A percentile compares a stretch with the other conserved stretches of the same genome.
phyloP scores from a whole-genome alignment of 1,140 invertebrate genomes.

The Dinothrombium tinctorium region DNA sequence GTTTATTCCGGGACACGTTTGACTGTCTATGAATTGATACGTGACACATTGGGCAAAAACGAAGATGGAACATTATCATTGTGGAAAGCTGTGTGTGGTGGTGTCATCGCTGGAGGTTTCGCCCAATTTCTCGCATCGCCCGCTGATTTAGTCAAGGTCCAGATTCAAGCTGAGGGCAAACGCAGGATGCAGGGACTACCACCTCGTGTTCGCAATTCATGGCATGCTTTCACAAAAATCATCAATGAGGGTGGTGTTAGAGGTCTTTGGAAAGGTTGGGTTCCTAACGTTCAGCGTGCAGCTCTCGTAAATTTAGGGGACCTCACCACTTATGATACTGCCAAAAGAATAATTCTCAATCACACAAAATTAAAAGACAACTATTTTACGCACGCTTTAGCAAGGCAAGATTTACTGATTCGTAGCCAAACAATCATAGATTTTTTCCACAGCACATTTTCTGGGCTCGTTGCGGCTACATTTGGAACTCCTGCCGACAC shows the following conservation, averaged over 20 bases:
- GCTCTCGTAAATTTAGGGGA: conserved; percentile 48
- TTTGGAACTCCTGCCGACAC: too few relatives aligned
- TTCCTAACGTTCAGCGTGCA: conserved; percentile 58
- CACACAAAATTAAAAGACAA: conserved; percentile 53
- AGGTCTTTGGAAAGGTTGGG: conserved; percentile 69
- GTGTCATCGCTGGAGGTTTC: conserved; percentile 50
- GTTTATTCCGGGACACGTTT: conserved; percentile 32
- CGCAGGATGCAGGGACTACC: conserved; percentile 47
- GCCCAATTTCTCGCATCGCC: conserved; percentile 71
- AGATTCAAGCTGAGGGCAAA: conserved; percentile 74
- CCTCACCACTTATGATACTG: conserved; percentile 68
- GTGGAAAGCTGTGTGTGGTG: conserved; percentile 41
- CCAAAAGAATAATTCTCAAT: conserved; percentile 49
- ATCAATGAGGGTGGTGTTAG: conserved; percentile 42
- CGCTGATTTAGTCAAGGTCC: conserved; percentile 72
- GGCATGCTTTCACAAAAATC: conserved; percentile 50
- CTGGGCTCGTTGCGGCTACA: too few relatives aligned
- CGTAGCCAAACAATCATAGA: too few relatives aligned
- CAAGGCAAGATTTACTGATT: too few relatives aligned
- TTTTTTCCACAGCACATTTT: too few relatives aligned
- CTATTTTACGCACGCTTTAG: too few relatives aligned
- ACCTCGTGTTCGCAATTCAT: conserved; percentile 41
- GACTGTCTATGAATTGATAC: conserved; percentile 28
- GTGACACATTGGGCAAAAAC: conserved; percentile 25
- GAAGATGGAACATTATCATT: conserved; percentile 23